These are phyloP conservation scores for Sitophilus oryzae DNA, from an alignment of 1,140 invertebrate genomes.

Conservation along the genomic window DNA sequence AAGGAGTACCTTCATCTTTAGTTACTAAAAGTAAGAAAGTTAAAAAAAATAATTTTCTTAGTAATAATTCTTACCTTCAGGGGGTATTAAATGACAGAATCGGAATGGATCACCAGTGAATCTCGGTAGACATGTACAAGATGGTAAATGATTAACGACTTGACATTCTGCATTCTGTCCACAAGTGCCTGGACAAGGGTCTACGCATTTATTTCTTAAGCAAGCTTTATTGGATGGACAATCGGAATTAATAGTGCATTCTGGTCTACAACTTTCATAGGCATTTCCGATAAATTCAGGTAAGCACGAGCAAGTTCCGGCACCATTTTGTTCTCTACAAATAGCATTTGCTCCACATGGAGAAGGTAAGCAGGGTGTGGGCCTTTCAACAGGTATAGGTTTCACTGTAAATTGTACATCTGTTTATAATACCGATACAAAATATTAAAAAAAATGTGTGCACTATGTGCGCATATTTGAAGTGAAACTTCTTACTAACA, in stretches of 20 bases:
- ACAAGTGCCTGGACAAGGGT: slow-evolving; percentile 61
- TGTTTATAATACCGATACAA: not conserved
- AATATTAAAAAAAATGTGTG: too few relatives aligned
- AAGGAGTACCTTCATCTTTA: too few relatives aligned
- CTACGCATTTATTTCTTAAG: slow-evolving; percentile 58
- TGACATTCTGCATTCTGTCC: slow-evolving; percentile 63
- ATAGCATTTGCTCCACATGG: too few relatives aligned
- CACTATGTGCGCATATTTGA: too few relatives aligned
- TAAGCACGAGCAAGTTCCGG: too few relatives aligned
- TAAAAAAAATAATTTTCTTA: not conserved
- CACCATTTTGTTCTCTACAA: too few relatives aligned
- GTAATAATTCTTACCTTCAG: slow-evolving; percentile 8
- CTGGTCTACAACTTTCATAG: slow-evolving; percentile 53
- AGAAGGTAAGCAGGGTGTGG: not conserved
- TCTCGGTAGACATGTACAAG: slow-evolving; percentile 62
- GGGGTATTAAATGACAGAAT: not conserved
- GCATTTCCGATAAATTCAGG: too few relatives aligned
- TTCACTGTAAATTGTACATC: not conserved
- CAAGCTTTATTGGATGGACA: slow-evolving; percentile 59
- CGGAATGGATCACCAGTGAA: slow-evolving; percentile 64
- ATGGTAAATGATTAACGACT: slow-evolving; percentile 62
- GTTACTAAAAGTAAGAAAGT: too few relatives aligned
- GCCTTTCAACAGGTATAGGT: not conserved
- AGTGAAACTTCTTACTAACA: too few relatives aligned
- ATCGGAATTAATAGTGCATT: slow-evolving; percentile 59